These are phyloP conservation scores for Danio albolineatus DNA, from an alignment of 2,797 vertebrate genomes.

Conservation along the genomic window DNA sequence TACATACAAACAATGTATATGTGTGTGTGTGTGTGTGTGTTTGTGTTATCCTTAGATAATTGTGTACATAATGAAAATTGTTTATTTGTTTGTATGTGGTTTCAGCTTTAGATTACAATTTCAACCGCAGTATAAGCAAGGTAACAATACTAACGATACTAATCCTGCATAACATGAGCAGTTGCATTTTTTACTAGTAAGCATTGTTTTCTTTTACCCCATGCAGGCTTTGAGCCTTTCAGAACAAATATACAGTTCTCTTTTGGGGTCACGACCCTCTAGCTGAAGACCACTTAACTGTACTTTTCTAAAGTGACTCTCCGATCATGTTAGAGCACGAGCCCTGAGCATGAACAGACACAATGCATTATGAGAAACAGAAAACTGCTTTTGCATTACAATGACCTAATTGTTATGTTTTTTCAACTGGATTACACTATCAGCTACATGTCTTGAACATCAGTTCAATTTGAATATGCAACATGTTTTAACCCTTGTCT, in stretches of 20 bases:
- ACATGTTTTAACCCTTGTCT: not conserved
- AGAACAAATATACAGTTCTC: not conserved
- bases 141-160: too few species aligned
- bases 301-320: not conserved
- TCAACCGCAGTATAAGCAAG: too few species aligned
- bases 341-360: not conserved
- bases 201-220: not conserved
- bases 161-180: not conserved
- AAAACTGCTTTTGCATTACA: not conserved
- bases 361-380: conserved; percentile 7
- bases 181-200: not conserved
- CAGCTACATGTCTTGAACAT: too few species aligned
- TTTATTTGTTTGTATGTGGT: too few species aligned
- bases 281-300: not conserved
- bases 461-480: not conserved
- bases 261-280: not conserved
- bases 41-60: too few species aligned
- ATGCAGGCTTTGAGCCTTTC: not conserved
- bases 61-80: too few species aligned
- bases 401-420: not conserved
- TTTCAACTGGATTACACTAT: not conserved
- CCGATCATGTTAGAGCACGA: conserved; percentile 24
- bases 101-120: too few species aligned
- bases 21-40: too few species aligned
- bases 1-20: too few species aligned